phyloP scores from a whole-genome alignment of 2,797 vertebrate genomes.

The Anguilla pacifica region DNA sequence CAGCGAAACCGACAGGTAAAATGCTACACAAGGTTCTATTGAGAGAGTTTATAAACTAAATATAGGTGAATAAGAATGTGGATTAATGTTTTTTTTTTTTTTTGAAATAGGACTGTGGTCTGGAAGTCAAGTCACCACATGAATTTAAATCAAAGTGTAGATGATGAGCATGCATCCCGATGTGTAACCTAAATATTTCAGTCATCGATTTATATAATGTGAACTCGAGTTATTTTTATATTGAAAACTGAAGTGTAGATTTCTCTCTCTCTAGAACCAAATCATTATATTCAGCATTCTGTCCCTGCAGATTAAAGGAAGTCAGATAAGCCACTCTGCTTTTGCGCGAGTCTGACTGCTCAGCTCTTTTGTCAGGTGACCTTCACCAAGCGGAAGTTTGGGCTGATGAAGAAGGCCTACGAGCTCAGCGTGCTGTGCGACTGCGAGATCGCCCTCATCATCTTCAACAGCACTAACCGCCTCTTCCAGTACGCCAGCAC shows the following conservation, averaged over 20 bases:
- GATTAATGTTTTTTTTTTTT: not conserved
- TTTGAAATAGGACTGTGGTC: not conserved
- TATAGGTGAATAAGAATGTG: not conserved
- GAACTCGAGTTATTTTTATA: not conserved
- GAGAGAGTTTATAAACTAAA: not conserved
- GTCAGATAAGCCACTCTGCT: no score
- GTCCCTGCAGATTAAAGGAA: not conserved
- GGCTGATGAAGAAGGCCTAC: conserved; percentile 96
- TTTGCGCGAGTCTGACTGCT: not conserved
- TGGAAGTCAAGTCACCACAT: not conserved
- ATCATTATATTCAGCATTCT: not conserved
- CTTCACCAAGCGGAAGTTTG: conserved; percentile 94
- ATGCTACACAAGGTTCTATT: not conserved
- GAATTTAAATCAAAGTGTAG: not conserved
- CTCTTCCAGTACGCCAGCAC: conserved; percentile 96
- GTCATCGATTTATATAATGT: not conserved
- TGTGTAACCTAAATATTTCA: not conserved
- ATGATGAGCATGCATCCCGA: not conserved
- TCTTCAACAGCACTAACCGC: conserved; percentile 97
- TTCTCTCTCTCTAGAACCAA: not conserved
- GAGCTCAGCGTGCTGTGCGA: conserved; percentile 94
- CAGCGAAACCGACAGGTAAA: conserved; percentile 75
- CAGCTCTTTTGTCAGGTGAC: conserved; percentile 76
- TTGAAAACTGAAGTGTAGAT: not conserved
- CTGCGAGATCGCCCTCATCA: conserved; percentile 96